Percentiles rank a stretch among this genome's conserved stretches.
Evolutionary conservation across 2,888 invertebrate genomes (phyloP).

Genomic region (Neoaliturus tenellus): DNA sequence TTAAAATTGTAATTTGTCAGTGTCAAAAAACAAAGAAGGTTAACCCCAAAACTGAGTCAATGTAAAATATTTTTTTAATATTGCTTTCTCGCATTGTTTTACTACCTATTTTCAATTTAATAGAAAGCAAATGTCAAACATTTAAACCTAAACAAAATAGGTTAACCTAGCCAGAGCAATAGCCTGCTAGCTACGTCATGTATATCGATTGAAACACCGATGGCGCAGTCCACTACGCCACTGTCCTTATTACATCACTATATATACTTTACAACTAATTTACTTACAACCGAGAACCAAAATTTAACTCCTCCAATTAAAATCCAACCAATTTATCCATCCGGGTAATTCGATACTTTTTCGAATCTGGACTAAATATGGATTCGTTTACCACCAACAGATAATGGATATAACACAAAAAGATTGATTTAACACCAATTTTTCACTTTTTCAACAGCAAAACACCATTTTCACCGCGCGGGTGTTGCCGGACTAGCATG

Average conservation of each 20-base stretch:
- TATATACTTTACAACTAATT: neutral
- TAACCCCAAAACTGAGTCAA: no score
- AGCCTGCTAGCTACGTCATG: neutral
- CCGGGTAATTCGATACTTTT: neutral
- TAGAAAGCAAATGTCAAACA: no score
- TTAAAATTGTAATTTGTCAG: no score
- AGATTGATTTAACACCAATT: neutral
- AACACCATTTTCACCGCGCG: neutral
- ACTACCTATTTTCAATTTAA: no score
- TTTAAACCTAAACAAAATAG: no score
- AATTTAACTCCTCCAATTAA: neutral
- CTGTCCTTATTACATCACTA: neutral
- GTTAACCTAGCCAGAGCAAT: no score
- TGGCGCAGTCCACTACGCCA: neutral
- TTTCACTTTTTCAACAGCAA: neutral
- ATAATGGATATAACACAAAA: neutral
- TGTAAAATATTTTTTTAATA: no score
- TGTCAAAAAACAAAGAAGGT: no score
- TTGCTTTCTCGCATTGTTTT: no score
- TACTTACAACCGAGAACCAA: neutral
- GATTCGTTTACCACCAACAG: neutral
- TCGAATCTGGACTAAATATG: neutral
- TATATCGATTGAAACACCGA: neutral
- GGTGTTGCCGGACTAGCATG: neutral
- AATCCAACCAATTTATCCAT: neutral